Evolutionary conservation across 2,888 invertebrate genomes (phyloP).

Genomic region (Cepaea hortensis): DNA sequence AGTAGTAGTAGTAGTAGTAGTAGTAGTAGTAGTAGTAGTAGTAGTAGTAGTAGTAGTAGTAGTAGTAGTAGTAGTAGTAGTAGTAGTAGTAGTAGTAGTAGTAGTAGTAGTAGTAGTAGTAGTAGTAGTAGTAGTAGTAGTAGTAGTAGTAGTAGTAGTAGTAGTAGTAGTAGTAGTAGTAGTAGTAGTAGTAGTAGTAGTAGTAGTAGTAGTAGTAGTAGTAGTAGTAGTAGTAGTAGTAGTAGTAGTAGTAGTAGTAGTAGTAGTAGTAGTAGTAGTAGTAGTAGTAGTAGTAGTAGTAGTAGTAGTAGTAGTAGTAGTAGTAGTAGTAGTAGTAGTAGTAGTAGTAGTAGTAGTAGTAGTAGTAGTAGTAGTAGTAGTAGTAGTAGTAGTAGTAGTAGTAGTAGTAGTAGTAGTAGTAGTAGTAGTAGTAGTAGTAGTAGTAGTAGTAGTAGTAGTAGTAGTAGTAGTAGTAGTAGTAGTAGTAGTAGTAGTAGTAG

Average conservation of each 20-base stretch:
- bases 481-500: not conserved
- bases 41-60: constrained; percentile 5
- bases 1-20: not conserved
- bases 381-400: not conserved
- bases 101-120: constrained; percentile 16
- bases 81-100: not conserved
- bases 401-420: not conserved
- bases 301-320: constrained; percentile 13
- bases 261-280: not conserved
- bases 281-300: constrained; percentile 14
- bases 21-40: not conserved
- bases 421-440: not conserved
- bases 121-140: constrained; percentile 27
- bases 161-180: constrained; percentile 27
- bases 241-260: not conserved
- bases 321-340: not conserved
- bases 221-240: constrained; percentile 11
- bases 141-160: constrained; percentile 30
- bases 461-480: not conserved
- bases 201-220: constrained; percentile 29
- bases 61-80: not conserved
- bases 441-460: not conserved
- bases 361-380: constrained; percentile 6
- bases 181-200: constrained; percentile 26
- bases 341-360: constrained; percentile 8